These are phyloP conservation scores for Latrodectus hesperus DNA, from an alignment of 2,888 invertebrate species.

Conservation along the genomic window DNA sequence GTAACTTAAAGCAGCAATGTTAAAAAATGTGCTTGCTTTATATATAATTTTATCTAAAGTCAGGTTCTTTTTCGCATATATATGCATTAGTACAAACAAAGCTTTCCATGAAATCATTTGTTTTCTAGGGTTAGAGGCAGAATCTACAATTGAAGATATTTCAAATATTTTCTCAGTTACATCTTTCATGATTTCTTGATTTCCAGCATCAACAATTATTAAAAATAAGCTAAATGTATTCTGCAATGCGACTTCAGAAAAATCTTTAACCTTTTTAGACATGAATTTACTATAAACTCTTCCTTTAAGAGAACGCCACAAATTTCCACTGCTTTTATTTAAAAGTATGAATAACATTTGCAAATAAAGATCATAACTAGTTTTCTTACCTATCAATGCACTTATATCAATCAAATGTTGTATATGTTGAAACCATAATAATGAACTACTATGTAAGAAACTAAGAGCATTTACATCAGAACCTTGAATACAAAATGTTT, in stretches of 20 bases:
- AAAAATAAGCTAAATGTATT: slow-evolving; percentile 53
- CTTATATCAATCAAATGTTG: not conserved
- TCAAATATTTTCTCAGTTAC: slow-evolving; percentile 47
- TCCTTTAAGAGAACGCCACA: slow-evolving; percentile 56
- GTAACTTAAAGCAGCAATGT: slow-evolving; percentile 33
- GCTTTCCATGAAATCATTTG: slow-evolving; percentile 63
- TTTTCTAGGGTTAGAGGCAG: slow-evolving; percentile 17
- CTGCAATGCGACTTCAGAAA: slow-evolving; percentile 57
- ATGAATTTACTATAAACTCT: slow-evolving; percentile 51
- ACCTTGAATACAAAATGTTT: slow-evolving; percentile 26
- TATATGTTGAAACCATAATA: slow-evolving; percentile 38
- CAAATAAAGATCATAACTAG: slow-evolving; percentile 41
- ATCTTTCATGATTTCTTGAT: slow-evolving; percentile 36
- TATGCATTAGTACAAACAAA: slow-evolving; percentile 45
- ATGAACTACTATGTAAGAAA: slow-evolving; percentile 26
- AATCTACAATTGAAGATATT: slow-evolving; percentile 23
- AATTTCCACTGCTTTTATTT: slow-evolving; percentile 16
- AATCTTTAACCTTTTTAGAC: slow-evolving; percentile 42
- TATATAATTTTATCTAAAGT: slow-evolving; percentile 11
- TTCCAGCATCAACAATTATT: slow-evolving; percentile 30
- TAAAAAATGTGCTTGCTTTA: slow-evolving; percentile 33
- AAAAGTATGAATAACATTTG: slow-evolving; percentile 39
- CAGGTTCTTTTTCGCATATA: slow-evolving; percentile 17
- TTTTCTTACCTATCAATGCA: slow-evolving; percentile 17
- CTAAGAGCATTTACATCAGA: slow-evolving; percentile 24